phyloP scores from a whole-genome alignment of 2,113 vertebrate species.

The Dendrocopos noguchii region DNA sequence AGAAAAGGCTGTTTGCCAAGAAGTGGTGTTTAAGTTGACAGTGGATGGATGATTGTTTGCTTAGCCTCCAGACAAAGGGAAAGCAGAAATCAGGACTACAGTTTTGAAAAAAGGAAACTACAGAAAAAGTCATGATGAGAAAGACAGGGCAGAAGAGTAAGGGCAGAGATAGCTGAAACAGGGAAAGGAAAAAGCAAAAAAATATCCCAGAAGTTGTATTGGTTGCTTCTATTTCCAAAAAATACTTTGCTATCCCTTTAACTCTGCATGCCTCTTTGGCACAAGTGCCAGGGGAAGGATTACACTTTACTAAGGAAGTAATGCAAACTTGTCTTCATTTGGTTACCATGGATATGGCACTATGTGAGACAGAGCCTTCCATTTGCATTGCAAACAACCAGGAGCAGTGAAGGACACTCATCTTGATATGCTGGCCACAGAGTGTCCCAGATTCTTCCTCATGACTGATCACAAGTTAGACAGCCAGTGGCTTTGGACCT shows the following conservation, averaged over 20 bases:
- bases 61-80: not conserved
- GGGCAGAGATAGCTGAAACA: rapidly evolving
- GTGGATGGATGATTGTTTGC: not conserved
- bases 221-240: not conserved
- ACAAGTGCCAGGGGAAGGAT: constrained; percentile 30
- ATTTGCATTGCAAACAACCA: constrained; percentile 82
- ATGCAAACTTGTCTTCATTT: constrained; percentile 74
- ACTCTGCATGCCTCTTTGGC: constrained; percentile 47
- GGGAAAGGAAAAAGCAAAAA: rapidly evolving
- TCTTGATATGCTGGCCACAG: constrained; percentile 63
- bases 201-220: not conserved
- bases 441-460: constrained; percentile 19
- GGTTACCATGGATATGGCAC: constrained; percentile 78
- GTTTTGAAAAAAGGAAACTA: not conserved
- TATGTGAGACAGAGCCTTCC: constrained; percentile 46
- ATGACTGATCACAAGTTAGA: constrained; percentile 27
- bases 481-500: not conserved
- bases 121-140: not conserved
- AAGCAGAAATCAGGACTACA: not conserved
- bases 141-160: not conserved
- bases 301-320: constrained; percentile 67
- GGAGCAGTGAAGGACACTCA: constrained; percentile 61
- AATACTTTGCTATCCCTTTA: constrained; percentile 47
- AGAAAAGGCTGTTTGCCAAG: constrained; percentile 30
- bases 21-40: constrained; percentile 4